Evolutionary conservation across 1,140 invertebrate species (phyloP).

Genomic region (Aphis gossypii): DNA sequence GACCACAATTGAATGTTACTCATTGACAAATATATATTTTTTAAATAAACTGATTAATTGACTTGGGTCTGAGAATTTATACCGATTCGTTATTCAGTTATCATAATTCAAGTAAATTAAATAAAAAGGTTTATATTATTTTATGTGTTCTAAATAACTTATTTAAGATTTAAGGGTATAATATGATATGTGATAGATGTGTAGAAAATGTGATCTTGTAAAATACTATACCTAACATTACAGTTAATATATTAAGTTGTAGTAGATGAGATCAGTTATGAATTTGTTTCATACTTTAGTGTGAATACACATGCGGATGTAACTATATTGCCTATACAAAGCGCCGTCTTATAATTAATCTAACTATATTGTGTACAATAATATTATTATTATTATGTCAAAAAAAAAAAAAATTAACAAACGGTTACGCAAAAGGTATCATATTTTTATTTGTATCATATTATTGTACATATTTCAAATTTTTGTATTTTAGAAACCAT

Average conservation of each 20-base stretch:
- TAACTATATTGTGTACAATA: background rate
- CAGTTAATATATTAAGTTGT: background rate
- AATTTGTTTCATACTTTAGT: background rate
- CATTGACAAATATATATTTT: too few species aligned
- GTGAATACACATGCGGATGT: background rate
- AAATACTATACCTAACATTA: background rate
- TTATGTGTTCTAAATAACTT: too few species aligned
- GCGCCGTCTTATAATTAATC: background rate
- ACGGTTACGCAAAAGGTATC: background rate
- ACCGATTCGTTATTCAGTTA: too few species aligned
- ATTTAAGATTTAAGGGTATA: too few species aligned
- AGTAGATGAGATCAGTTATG: background rate
- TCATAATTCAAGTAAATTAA: too few species aligned
- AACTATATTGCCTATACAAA: constrained; percentile 17
- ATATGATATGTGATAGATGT: too few species aligned
- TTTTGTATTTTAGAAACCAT: background rate
- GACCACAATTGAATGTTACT: too few species aligned
- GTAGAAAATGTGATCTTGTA: too few species aligned
- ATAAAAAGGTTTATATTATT: too few species aligned
- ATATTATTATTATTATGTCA: background rate
- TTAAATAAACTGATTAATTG: too few species aligned
- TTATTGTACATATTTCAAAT: background rate
- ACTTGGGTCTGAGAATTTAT: too few species aligned
- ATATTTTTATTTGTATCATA: background rate
- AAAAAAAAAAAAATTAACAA: background rate